Evolutionary conservation across 1,140 invertebrate species (phyloP).

Genomic region (Coptotermes formosanus): DNA sequence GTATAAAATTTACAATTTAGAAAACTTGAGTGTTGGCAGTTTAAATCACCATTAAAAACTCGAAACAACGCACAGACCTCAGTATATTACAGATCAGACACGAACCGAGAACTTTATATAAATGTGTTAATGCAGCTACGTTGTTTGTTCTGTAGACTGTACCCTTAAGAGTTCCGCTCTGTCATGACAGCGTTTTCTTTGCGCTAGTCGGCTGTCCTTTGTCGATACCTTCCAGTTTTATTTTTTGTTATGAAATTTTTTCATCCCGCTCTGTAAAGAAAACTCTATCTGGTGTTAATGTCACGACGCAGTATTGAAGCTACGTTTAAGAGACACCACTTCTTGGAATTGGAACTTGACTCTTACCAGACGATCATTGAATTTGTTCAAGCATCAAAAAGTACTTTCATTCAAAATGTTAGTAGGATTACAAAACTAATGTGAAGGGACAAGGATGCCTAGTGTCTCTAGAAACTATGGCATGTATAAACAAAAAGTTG

Average conservation of each 20-base stretch:
- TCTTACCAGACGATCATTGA: background rate
- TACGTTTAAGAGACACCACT: constrained; percentile 11
- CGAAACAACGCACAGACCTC: background rate
- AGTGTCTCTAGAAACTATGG: too few relatives aligned
- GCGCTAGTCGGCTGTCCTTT: constrained; percentile 12
- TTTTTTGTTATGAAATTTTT: background rate
- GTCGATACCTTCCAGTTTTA: constrained; percentile 11
- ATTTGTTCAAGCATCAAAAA: constrained; percentile 5
- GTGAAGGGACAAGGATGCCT: background rate
- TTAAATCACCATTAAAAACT: background rate
- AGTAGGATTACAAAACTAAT: background rate
- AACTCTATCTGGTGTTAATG: constrained; percentile 12
- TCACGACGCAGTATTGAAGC: background rate
- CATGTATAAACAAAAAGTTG: too few relatives aligned
- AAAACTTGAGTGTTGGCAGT: too few relatives aligned
- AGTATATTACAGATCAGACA: background rate
- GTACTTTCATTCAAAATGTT: background rate
- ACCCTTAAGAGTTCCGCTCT: background rate
- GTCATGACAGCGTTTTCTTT: background rate
- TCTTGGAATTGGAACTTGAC: background rate
- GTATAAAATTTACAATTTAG: too few relatives aligned
- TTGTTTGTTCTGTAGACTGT: constrained; percentile 12
- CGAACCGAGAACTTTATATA: background rate
- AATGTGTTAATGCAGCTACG: background rate
- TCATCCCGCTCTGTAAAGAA: background rate